Evolutionary conservation across 2,797 vertebrate species (phyloP), one percentile per base, ranked within the genome.

Genomic region (Sebastes iracundus): DNA sequence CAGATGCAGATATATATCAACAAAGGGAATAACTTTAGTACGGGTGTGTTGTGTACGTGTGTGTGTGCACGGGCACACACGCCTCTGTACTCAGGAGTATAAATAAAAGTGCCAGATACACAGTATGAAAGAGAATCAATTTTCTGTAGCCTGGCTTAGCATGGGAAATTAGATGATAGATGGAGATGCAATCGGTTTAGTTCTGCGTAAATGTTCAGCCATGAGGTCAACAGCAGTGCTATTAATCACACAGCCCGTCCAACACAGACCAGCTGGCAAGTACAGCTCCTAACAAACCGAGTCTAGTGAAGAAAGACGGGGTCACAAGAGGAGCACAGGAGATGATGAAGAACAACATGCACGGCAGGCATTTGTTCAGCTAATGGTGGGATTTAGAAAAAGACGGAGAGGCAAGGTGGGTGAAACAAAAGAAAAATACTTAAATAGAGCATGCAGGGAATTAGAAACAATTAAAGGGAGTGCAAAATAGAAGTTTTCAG

Each of bases 131-230:
- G 79, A 74, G 55, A 87, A 88, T 92, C 72, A 74, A 87, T 92
- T 92, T 83, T 81, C 80, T 52, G 66, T 73, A 65, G 75, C 81
- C 42, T 72, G 64, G 62, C 59, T 88, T 71, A 87, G 81, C 62
- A 77, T 71, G 67, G 60, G 65, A 85, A 91, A 93, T 85, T 65
- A 87, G 79, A 88, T 91, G 92, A 92, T 86, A 80, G 88, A 93
- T 90, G 85, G 72, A 84, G 86, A 85, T 64, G 79, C 70, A 85
- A 82, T 85, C 74, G 82, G 75, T 92, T 91, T 82, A 90, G 86
- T 79, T 90, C 79, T 68, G 86, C 85, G 81, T 90, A 90, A 86
- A 91, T 86, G 84, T 88, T 90, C 72, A 87, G 82, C 84, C 82
- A 81, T 32, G 66, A 90, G 86, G 87, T 91, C 88, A 91, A 83